phyloP scores from a whole-genome alignment of 2,113 vertebrate species.

The Isurus oxyrinchus region DNA sequence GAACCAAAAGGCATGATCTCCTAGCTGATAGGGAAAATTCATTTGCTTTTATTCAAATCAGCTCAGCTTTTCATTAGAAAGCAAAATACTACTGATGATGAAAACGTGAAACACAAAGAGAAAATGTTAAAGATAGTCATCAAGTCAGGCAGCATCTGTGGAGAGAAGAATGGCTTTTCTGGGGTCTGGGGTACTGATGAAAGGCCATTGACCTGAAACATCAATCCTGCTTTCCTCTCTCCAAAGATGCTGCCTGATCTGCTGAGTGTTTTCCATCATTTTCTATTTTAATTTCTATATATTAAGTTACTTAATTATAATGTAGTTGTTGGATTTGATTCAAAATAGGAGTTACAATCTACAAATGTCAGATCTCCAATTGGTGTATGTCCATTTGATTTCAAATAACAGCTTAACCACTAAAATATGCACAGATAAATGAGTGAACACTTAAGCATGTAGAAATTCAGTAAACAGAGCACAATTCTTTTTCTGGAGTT shows the following conservation, averaged over 20 bases:
- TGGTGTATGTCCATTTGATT: background rate
- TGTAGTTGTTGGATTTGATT: background rate
- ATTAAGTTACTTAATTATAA: background rate
- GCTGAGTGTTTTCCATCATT: background rate
- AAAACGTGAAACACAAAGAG: background rate
- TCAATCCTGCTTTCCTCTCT: background rate
- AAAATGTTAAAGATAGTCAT: background rate
- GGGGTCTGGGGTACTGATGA: background rate
- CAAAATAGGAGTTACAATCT: background rate
- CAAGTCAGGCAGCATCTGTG: background rate
- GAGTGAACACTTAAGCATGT: background rate
- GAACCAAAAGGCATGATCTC: background rate
- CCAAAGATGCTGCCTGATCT: background rate
- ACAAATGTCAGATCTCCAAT: background rate
- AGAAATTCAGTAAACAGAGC: background rate
- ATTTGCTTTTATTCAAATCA: background rate
- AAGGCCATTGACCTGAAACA: background rate
- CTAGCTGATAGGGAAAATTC: background rate
- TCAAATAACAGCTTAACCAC: background rate
- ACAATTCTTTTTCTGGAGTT: background rate
- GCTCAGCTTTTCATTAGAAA: slow-evolving; percentile 7
- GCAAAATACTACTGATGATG: background rate
- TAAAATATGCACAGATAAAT: background rate
- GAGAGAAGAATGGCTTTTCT: background rate
- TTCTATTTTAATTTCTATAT: background rate